A percentile compares a stretch with the other conserved stretches of the same genome.
phyloP scores from a whole-genome alignment of 2,797 vertebrate genomes.

The Mormyrops boulengeri region DNA sequence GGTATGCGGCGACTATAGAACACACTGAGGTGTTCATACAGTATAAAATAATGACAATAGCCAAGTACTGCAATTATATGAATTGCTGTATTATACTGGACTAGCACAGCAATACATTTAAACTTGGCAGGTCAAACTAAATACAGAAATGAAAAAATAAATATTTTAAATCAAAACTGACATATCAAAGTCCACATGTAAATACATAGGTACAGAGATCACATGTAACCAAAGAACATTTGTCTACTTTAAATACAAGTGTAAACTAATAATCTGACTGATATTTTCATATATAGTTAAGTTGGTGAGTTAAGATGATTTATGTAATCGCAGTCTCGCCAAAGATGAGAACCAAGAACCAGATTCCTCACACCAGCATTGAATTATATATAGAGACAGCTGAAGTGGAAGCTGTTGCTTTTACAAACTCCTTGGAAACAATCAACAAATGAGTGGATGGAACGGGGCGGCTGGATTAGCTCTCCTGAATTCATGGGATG shows the following conservation, averaged over 20 bases:
- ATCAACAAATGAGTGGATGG: background rate
- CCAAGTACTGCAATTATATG: background rate
- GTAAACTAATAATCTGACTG: background rate
- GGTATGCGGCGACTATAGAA: background rate
- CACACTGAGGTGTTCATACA: background rate
- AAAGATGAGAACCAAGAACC: background rate
- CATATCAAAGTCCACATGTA: background rate
- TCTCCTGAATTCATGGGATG: too few relatives aligned
- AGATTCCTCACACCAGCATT: background rate
- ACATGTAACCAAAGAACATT: background rate
- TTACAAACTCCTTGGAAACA: background rate
- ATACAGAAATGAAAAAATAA: background rate
- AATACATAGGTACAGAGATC: background rate
- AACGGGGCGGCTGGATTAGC: background rate
- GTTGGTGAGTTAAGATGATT: background rate
- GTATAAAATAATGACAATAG: background rate
- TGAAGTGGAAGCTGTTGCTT: background rate
- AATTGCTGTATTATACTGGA: background rate
- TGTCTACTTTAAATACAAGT: background rate
- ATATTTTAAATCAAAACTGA: background rate
- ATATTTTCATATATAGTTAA: background rate
- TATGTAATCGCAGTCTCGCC: background rate
- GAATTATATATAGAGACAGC: background rate
- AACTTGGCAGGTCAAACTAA: background rate
- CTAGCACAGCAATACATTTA: background rate